Evolutionary conservation across 2,888 invertebrate species (phyloP), one percentile per base, ranked within the genome.

Genomic region (Graphium colonna): DNA sequence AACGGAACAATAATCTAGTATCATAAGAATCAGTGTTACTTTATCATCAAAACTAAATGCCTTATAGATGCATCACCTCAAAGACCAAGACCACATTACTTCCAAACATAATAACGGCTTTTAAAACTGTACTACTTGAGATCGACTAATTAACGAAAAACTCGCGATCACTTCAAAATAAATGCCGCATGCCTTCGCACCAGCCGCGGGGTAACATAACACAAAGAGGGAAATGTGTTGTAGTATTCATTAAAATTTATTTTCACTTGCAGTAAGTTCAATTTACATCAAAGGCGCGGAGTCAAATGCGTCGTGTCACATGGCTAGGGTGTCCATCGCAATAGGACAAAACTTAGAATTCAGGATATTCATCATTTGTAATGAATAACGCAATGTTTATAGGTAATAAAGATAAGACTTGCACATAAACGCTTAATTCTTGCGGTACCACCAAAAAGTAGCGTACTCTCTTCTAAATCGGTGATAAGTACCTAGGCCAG

Each of bases 231-330:
- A 52, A 54, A 44, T 39, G 51, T 44, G 2, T 36, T 40, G 13
- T 36, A 55, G 51, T 55, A 54, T 61, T 71, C 68, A 68, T 69
- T 67, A 64, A 62, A 63, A 60, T 51, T 51, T 60, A 59, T 58
- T 60, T 63, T 58, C 62, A 65, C 62, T 63, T 60, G 60, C 61
- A 60, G 26, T 28, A 43, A 53, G 62, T 71, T 71, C 72, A 77
- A 76, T 79, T 77, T 77, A 78, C 75, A 71, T 81, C 82, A 81
- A 81, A 80, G 79, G 63, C 57, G 61, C 59, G 57, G 54, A 58
- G 61, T 65, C 65, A 65, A 77, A 79, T 77, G 79, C 70, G 66
- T 75, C 75, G 69, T 66, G 69, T 61, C 68, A 69, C 75, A 71
- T n/a, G 15, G 41, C 51, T 52, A 52, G 57, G 56, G 57, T 51